Evolutionary conservation across 2,797 vertebrate genomes (phyloP).

Genomic region (Anguilla obscura): DNA sequence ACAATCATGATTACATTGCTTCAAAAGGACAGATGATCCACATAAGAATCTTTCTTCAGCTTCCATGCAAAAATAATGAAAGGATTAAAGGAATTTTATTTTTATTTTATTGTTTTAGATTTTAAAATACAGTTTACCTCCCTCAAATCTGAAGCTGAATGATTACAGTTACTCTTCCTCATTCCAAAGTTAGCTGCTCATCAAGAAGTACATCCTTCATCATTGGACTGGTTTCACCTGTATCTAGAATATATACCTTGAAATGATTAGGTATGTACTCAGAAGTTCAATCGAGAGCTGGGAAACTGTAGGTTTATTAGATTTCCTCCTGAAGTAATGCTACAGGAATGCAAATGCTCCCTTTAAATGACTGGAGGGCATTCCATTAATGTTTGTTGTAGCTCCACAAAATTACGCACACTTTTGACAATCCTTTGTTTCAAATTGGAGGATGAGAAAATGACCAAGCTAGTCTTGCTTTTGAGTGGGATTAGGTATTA

Average conservation of each 20-base stretch:
- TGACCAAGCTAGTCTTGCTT: not conserved
- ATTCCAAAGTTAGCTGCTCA: not conserved
- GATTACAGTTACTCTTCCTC: not conserved
- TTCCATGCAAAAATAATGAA: not conserved
- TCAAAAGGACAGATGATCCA: not conserved
- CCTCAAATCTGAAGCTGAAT: not conserved
- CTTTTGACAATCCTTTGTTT: not conserved
- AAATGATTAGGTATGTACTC: not conserved
- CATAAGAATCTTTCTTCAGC: not conserved
- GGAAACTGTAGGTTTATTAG: not conserved
- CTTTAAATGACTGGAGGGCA: not conserved
- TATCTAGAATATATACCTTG: not conserved
- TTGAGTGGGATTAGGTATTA: not conserved
- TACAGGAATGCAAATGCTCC: not conserved
- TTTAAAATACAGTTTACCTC: not conserved
- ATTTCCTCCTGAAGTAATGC: not conserved
- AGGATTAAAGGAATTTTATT: not conserved
- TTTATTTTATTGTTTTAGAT: not conserved
- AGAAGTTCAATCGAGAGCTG: not conserved
- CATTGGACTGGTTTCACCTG: not conserved
- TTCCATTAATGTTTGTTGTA: not conserved
- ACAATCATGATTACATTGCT: not conserved
- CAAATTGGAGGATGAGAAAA: not conserved
- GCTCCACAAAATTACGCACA: not conserved
- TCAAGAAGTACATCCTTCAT: not conserved